A percentile compares a stretch with the other conserved stretches of the same genome.
These are phyloP conservation scores for Rhynchotus rufescens DNA, from an alignment of 2,797 vertebrate genomes.

Conservation along the genomic window DNA sequence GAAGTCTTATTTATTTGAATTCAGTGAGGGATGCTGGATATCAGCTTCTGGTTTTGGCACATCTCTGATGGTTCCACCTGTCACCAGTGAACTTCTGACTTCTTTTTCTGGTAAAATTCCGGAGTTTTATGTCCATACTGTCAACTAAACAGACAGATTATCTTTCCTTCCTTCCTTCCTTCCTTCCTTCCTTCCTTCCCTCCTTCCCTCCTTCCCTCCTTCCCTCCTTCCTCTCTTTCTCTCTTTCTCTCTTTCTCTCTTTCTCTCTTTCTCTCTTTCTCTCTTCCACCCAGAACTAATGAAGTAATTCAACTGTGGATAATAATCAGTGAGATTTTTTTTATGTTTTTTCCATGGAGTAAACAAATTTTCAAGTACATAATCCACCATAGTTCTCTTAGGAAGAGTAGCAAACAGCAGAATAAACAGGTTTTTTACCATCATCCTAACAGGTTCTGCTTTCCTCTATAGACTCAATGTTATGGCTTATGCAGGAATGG, in stretches of 20 bases:
- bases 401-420: background rate
- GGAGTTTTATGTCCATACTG: background rate
- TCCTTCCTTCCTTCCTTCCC: background rate
- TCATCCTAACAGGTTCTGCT: background rate
- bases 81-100: background rate
- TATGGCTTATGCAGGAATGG: background rate
- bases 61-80: background rate
- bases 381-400: background rate
- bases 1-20: background rate
- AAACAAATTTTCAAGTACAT: background rate
- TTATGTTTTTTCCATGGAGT: background rate
- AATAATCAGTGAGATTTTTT: background rate
- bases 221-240: no score
- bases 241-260: background rate
- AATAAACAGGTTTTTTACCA: background rate
- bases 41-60: background rate
- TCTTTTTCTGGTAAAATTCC: conserved; percentile 9
- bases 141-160: background rate
- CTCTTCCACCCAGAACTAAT: background rate
- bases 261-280: background rate
- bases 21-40: background rate
- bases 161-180: background rate
- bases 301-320: background rate
- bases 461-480: background rate
- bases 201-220: background rate